Percentiles rank a stretch among this genome's conserved stretches.
Evolutionary conservation across 2,888 invertebrate genomes (phyloP).

Genomic region (Horisme vitalbata): DNA sequence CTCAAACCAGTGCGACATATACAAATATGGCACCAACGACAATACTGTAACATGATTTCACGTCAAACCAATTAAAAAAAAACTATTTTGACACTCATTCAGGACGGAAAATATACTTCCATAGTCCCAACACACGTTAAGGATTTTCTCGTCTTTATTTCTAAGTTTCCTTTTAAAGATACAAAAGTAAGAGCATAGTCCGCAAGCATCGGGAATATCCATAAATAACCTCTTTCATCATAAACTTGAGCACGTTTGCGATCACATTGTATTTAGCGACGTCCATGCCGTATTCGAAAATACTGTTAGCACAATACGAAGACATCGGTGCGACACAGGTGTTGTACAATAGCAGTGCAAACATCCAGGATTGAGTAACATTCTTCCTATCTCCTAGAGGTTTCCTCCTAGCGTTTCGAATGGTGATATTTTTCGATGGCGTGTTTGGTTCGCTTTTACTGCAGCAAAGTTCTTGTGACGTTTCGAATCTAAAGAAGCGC

Average conservation of each 20-base stretch:
- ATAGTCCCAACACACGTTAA: no score
- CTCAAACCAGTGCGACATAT: no score
- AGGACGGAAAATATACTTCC: no score
- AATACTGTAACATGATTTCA: no score
- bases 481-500: slow-evolving; percentile 56
- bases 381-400: slow-evolving; percentile 36
- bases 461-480: slow-evolving; percentile 51
- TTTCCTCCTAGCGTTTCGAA: no score
- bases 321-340: slow-evolving; percentile 73
- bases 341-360: slow-evolving; percentile 68
- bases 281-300: slow-evolving; percentile 70
- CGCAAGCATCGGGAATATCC: slow-evolving; percentile 47
- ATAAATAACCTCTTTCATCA: slow-evolving; percentile 67
- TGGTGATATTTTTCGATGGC: slow-evolving; percentile 9
- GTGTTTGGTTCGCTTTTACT: slow-evolving; percentile 18
- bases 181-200: slow-evolving; percentile 70
- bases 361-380: slow-evolving; percentile 66
- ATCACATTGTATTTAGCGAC: slow-evolving; percentile 69
- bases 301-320: slow-evolving; percentile 64
- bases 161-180: slow-evolving; percentile 1
- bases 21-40: no score
- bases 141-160: no score
- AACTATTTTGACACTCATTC: no score
- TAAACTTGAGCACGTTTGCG: slow-evolving; percentile 55
- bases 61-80: no score